Conservation (phyloP, 2,113 vertebrate species). For the Empidonax traillii region DNA sequence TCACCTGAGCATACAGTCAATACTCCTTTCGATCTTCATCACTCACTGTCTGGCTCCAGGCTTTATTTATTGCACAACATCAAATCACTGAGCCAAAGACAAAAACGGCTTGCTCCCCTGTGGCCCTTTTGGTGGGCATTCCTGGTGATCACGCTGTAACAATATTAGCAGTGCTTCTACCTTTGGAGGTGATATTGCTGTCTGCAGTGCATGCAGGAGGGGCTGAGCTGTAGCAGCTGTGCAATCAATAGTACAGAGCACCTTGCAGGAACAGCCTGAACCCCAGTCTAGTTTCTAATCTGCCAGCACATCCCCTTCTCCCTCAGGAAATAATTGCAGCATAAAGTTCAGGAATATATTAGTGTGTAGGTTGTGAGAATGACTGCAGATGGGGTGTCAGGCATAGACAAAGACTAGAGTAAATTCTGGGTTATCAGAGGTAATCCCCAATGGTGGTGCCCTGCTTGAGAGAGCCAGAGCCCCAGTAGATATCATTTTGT, state of each 20-base stretch:
- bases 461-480: neutral
- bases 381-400: neutral
- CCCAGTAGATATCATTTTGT: neutral
- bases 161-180: neutral
- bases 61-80: slow-evolving; percentile 37
- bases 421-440: neutral
- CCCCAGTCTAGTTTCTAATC: neutral
- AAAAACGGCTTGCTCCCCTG: neutral
- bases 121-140: neutral
- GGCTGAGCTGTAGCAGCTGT: neutral
- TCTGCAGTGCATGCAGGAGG: neutral
- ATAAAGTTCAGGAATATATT: neutral
- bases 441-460: neutral
- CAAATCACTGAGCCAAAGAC: neutral
- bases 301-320: neutral
- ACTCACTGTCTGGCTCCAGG: slow-evolving; percentile 43
- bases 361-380: neutral
- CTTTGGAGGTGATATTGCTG: neutral
- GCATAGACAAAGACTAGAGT: neutral
- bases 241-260: neutral
- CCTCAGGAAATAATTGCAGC: neutral
- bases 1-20: slow-evolving; percentile 23
- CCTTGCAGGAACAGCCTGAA: neutral
- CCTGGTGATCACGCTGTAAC: neutral
- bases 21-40: slow-evolving; percentile 46